Conservation (phyloP, 2,797 vertebrate genomes). For the Amblyopsis hoosieri region DNA sequence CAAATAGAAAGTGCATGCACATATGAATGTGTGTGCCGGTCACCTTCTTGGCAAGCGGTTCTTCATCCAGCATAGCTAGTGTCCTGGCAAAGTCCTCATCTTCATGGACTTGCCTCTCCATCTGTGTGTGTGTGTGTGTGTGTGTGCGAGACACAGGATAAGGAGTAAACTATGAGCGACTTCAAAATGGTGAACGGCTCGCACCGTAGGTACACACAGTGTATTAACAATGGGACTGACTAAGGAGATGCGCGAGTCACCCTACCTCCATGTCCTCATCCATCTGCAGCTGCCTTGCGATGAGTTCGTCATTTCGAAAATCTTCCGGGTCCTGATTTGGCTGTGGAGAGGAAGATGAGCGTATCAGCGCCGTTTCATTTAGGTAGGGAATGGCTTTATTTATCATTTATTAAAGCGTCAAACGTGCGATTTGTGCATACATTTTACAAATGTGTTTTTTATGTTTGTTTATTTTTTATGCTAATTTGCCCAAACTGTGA, state of each 20-base stretch:
- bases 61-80: constrained; percentile 88
- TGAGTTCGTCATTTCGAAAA: constrained; percentile 82
- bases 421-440: too few species aligned
- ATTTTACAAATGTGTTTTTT: too few species aligned
- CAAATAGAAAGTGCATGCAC: not conserved
- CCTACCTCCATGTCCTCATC: constrained; percentile 90
- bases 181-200: not conserved
- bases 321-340: constrained; percentile 74
- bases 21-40: not conserved
- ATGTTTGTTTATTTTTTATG: too few species aligned
- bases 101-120: constrained; percentile 92
- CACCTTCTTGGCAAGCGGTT: constrained; percentile 88
- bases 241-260: not conserved
- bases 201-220: not conserved
- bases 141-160: not conserved
- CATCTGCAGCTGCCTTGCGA: constrained; percentile 89
- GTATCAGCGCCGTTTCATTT: constrained; percentile 7
- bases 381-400: not conserved
- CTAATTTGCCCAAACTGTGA: not conserved
- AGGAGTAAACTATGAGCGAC: too few species aligned
- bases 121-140: constrained; percentile 58
- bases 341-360: constrained; percentile 59
- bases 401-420: not conserved
- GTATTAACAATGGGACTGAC: not conserved
- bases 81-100: constrained; percentile 95